These are phyloP conservation scores for Brachylomia viminalis DNA, from an alignment of 2,888 invertebrate species.

Conservation along the genomic window DNA sequence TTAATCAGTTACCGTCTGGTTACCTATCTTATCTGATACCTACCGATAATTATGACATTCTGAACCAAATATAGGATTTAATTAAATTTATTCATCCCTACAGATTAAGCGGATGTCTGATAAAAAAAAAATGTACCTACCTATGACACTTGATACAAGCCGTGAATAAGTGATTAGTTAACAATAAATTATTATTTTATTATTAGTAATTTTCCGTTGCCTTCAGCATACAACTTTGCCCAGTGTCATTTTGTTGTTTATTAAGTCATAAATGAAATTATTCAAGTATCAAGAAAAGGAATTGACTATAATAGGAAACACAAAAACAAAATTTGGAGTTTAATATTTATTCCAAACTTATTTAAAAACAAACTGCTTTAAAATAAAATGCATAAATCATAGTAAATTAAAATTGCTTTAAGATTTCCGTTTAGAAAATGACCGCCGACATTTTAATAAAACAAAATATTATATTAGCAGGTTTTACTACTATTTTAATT, in stretches of 20 bases:
- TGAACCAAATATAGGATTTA: slow-evolving; percentile 14
- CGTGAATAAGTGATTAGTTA: neutral
- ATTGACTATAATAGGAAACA: neutral
- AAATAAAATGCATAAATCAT: slow-evolving; percentile 58
- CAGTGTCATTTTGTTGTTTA: neutral
- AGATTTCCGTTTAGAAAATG: slow-evolving; percentile 24
- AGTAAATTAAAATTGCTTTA: slow-evolving; percentile 47
- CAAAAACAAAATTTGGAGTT: slow-evolving; percentile 31
- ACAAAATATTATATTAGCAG: slow-evolving; percentile 14
- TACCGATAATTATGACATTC: slow-evolving; percentile 36
- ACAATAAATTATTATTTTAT: slow-evolving; percentile 4
- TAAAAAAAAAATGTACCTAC: slow-evolving; percentile 12
- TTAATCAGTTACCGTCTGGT: slow-evolving; percentile 32
- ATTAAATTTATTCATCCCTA: slow-evolving; percentile 9
- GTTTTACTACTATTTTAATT: slow-evolving; percentile 35
- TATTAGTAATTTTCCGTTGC: neutral
- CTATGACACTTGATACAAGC: slow-evolving; percentile 10
- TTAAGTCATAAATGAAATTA: neutral
- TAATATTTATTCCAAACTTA: slow-evolving; percentile 63
- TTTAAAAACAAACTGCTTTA: slow-evolving; percentile 52
- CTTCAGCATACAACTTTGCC: neutral
- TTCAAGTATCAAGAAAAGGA: neutral
- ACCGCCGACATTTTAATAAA: slow-evolving; percentile 27
- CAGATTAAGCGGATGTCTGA: slow-evolving; percentile 9
- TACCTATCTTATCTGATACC: slow-evolving; percentile 57